Evolutionary conservation across 2,888 invertebrate species (phyloP), one percentile per base, ranked within the genome.

Genomic region (Acronicta aceris): DNA sequence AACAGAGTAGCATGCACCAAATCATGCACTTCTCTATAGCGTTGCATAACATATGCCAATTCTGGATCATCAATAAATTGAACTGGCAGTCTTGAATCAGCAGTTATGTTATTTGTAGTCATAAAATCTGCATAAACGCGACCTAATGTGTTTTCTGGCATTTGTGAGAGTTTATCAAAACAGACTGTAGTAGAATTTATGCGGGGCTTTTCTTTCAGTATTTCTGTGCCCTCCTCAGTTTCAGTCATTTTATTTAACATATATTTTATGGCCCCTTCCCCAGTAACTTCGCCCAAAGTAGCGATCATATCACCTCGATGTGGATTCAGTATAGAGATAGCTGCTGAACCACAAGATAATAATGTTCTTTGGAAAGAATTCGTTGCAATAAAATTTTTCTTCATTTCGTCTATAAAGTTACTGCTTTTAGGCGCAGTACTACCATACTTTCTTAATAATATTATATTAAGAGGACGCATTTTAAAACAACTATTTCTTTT

Each of bases 11-110:
- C 97, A 91, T 99, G 99, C 60, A 98, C 96, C 71, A 99, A 95
- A 94, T 99, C 99, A 89, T 99, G 99, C 9, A 98, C 97, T 94
- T 99, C 99, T 72, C 99, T 96, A 87, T 99, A 99, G 56, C 99
- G 95, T 89, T 99, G 98, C 97, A 99, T 98, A 47, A 99, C 97
- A 92, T 99, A 99, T 5, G 99, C 98, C 77, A 99, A 90, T 70
- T 99, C 97, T 1, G 96, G 93, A 88, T 99, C 98, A 73, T 98
- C 96, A 49, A 99, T 96, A 91, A 99, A 99, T 81, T 97, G 97
- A 0, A 99, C 99, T 15, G 97, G 96, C 72, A 97, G 95, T 68
- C 99, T 95, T 36, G 98, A 97, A 94, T 99, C 99, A 0, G 99
- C 99, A 6, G 98, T 98, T 0, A 99, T 98, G 76, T 97, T 96